Evolutionary conservation across 2,888 invertebrate genomes (phyloP), one percentile per base, ranked within the genome.

Genomic region (Thera obeliscata): DNA sequence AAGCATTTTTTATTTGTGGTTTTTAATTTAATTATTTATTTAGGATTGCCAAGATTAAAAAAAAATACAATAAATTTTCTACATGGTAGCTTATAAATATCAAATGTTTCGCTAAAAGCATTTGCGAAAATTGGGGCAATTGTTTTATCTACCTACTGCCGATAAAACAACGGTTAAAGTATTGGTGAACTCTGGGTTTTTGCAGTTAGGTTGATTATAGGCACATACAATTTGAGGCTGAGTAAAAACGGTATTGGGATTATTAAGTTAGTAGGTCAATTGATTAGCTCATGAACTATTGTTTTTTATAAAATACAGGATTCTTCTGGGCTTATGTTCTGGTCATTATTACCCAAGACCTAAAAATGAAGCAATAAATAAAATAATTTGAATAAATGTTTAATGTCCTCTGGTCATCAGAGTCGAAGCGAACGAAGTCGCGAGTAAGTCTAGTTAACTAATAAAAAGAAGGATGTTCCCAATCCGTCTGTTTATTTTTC

Each of bases 201-300:
- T 46, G 54, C 49, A 11, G n/a, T 38, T 12, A 64, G 52, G 54
- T 33, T 64, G 36, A 59, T 5, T 52, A 61, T 22, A 22, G 22
- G 22, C 22, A 22, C 22, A 22, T 11, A 49, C 12, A 38, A 56
- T 56, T 62, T 62, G 56, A 33, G 49, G 55, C 2, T 5, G 38
- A 56, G 57, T 54, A 61, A 61, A 54, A 54, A 54, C 43, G 52
- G 50, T n/a, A 38, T 38, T 38, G 9, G 22, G 4, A 52, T 54
- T 33, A 11, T 38, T 50, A 52, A 52, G 52, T 50, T 60, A 52
- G 52, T 41, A 43, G 41, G 41, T 54, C 52, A 22, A 61, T 38
- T 35, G 33, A 43, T 11, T 60, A 60, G 50, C 35, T 58, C 48
- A 12, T 49, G 35, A 48, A 48, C 2, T 5, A 35, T 48, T 57